These are phyloP conservation scores for Garra rufa DNA, from an alignment of 2,113 vertebrate genomes.

Conservation along the genomic window DNA sequence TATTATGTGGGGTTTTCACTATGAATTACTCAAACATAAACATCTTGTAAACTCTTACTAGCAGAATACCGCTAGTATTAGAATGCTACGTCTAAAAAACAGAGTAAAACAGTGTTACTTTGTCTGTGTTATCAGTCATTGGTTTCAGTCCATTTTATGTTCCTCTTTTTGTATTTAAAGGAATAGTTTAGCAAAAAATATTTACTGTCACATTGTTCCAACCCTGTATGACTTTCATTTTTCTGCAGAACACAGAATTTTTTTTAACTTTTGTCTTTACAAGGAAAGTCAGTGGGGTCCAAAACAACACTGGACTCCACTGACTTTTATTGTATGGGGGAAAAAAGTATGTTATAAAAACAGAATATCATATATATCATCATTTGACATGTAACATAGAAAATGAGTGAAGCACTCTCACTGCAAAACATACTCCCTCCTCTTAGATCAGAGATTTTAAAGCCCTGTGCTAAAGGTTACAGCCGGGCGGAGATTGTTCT, in stretches of 20 bases:
- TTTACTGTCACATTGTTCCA: neutral
- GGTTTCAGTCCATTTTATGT: neutral
- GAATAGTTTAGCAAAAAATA: neutral
- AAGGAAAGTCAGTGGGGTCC: too few relatives aligned
- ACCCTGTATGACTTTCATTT: neutral
- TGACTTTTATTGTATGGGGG: neutral
- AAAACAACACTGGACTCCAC: too few relatives aligned
- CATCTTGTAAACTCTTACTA: neutral
- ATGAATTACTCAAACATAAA: too few relatives aligned
- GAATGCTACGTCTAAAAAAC: neutral
- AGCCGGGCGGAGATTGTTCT: conserved; percentile 14
- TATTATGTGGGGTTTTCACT: too few relatives aligned
- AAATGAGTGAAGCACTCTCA: neutral
- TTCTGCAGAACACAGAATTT: neutral
- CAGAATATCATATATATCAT: neutral
- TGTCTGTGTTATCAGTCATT: neutral
- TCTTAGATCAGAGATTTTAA: neutral
- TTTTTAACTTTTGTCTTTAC: too few relatives aligned
- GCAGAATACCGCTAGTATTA: neutral
- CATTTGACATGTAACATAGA: neutral
- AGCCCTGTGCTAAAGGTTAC: conserved; percentile 14
- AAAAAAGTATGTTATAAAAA: neutral
- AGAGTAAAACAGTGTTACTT: neutral
- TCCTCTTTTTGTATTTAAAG: neutral
- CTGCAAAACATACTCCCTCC: neutral